Evolutionary conservation across 2,888 invertebrate genomes (phyloP).

Genomic region (Priocnemis perturbator): DNA sequence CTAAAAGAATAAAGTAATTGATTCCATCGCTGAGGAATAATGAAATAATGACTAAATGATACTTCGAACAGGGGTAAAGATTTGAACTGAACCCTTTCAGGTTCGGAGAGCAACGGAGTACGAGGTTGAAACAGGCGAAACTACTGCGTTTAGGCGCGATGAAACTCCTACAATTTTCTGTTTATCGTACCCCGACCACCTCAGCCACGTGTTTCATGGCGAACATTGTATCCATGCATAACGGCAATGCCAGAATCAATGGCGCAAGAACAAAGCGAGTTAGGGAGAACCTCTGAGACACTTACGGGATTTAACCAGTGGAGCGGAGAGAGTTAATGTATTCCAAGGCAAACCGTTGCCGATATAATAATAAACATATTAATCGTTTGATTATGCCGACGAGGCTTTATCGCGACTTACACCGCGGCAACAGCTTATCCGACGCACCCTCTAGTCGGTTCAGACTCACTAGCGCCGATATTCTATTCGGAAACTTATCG

Average conservation of each 20-base stretch:
- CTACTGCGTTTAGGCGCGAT: conserved; percentile 2
- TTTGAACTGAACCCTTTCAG: too few species aligned
- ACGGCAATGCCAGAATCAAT: conserved; percentile 4
- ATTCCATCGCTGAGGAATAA: too few species aligned
- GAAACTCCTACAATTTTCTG: conserved; percentile 9
- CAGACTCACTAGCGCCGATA: neutral
- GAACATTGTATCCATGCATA: too few species aligned
- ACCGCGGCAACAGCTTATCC: conserved; percentile 54
- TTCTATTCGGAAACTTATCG: conserved; percentile 9
- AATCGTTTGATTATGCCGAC: conserved; percentile 69
- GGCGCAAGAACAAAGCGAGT: conserved; percentile 1
- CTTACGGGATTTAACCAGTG: conserved; percentile 15
- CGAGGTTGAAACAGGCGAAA: neutral
- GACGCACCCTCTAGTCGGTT: conserved; percentile 30
- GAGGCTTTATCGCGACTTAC: conserved; percentile 59
- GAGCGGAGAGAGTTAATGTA: conserved; percentile 57
- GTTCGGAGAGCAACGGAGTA: too few species aligned
- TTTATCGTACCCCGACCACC: neutral
- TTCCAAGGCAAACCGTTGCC: conserved; percentile 61
- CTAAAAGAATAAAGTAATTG: too few species aligned
- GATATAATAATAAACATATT: conserved; percentile 69
- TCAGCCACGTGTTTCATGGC: too few species aligned
- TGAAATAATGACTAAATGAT: too few species aligned
- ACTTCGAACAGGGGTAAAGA: too few species aligned
- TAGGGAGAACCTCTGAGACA: conserved; percentile 11